phyloP scores from a whole-genome alignment of 2,797 vertebrate species.

The Tragopan temminckii region DNA sequence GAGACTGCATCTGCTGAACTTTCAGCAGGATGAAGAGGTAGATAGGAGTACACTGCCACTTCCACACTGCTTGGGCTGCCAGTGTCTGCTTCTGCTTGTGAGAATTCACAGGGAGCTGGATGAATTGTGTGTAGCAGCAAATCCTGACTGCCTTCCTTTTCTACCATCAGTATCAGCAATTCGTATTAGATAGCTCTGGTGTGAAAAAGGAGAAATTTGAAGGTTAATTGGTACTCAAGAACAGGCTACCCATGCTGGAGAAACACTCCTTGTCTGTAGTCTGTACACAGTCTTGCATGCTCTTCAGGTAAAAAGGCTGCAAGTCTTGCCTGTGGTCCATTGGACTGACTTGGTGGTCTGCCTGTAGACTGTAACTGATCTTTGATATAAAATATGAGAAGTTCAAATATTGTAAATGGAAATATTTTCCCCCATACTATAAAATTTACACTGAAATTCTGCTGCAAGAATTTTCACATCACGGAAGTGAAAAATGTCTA shows the following conservation, averaged over 20 bases:
- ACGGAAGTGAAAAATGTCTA: not conserved
- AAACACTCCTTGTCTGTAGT: not conserved
- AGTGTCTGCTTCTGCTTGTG: too few species aligned
- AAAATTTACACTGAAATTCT: not conserved
- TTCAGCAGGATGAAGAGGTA: not conserved
- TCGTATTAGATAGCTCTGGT: not conserved
- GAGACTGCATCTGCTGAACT: not conserved
- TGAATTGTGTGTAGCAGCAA: not conserved
- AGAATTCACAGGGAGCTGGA: not conserved
- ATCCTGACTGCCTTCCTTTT: not conserved
- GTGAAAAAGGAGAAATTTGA: not conserved
- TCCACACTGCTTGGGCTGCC: not conserved
- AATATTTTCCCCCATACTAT: not conserved
- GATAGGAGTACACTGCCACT: not conserved
- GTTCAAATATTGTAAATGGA: not conserved
- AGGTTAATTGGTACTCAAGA: too few species aligned
- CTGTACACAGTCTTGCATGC: not conserved
- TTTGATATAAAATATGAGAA: not conserved
- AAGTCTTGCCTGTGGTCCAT: not conserved
- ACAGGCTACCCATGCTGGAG: not conserved
- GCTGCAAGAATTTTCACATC: not conserved
- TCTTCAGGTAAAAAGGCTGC: not conserved
- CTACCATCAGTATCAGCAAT: not conserved
- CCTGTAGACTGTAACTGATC: not conserved
- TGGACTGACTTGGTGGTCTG: not conserved